A percentile compares a stretch with the other conserved stretches of the same genome.
Conservation (phyloP, 2,113 vertebrate species). For the Gymnocephalus cernua region DNA sequence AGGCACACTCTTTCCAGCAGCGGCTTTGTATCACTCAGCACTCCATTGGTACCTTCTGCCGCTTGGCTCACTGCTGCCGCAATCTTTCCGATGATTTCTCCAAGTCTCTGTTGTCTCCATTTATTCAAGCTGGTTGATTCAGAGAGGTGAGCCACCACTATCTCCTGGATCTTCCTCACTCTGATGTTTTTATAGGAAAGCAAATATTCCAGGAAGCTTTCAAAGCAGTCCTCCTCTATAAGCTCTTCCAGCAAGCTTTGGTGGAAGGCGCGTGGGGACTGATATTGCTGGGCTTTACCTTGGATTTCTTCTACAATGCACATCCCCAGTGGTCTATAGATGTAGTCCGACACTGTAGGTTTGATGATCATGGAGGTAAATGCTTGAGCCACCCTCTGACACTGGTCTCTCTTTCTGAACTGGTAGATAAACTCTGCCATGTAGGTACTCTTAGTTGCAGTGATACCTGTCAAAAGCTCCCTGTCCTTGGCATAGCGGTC, state of each 20-base stretch:
- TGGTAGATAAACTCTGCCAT: constrained; percentile 71
- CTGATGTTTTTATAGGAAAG: constrained; percentile 65
- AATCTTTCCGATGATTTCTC: constrained; percentile 75
- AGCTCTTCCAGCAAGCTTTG: constrained; percentile 74
- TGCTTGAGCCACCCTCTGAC: constrained; percentile 67
- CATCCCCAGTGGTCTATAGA: constrained; percentile 68
- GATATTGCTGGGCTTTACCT: constrained; percentile 47
- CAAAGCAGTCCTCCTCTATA: constrained; percentile 72
- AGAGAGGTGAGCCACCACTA: constrained; percentile 66
- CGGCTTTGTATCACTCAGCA: constrained; percentile 61
- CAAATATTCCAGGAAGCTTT: constrained; percentile 76
- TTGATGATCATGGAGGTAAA: constrained; percentile 76
- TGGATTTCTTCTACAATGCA: constrained; percentile 71
- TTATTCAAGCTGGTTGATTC: constrained; percentile 55
- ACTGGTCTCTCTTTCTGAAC: constrained; percentile 79
- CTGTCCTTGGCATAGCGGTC: constrained; percentile 71
- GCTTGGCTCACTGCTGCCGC: constrained; percentile 61
- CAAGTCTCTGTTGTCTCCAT: constrained; percentile 71
- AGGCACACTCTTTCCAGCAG: constrained; percentile 73
- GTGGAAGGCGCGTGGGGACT: constrained; percentile 69
- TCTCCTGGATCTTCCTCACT: constrained; percentile 69
- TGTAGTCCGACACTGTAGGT: constrained; percentile 74
- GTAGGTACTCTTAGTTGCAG: constrained; percentile 50
- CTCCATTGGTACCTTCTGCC: constrained; percentile 47
- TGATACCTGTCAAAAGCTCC: constrained; percentile 66